phyloP scores from a whole-genome alignment of 2,113 vertebrate species.

The Cercopithecus mona region DNA sequence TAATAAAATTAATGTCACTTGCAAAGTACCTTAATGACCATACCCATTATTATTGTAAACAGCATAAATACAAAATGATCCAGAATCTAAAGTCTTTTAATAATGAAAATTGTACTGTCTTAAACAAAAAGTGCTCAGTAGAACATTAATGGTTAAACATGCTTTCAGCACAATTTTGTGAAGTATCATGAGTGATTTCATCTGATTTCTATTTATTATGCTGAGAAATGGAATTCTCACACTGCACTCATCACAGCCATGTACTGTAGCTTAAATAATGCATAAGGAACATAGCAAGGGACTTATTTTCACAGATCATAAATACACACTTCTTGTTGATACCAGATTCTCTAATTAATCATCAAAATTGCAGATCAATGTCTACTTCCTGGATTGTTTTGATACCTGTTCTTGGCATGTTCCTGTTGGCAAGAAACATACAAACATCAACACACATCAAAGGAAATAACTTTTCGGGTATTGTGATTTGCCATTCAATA shows the following conservation, averaged over 20 bases:
- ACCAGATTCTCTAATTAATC: neutral
- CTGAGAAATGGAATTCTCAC: neutral
- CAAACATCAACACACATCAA: neutral
- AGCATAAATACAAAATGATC: neutral
- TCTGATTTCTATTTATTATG: neutral
- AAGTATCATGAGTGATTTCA: neutral
- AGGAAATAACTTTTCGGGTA: neutral
- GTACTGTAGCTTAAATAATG: constrained; percentile 23
- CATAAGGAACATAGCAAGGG: neutral
- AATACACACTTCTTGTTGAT: neutral
- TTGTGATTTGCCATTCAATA: neutral
- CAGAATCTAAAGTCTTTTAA: constrained; percentile 1
- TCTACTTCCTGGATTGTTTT: neutral
- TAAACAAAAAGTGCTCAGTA: neutral
- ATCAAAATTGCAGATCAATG: constrained; percentile 34
- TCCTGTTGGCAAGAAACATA: neutral
- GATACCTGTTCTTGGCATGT: neutral
- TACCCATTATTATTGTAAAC: neutral
- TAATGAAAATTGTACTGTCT: neutral
- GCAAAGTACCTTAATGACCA: neutral
- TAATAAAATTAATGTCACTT: constrained; percentile 12
- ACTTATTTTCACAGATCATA: neutral
- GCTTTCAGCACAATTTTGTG: neutral
- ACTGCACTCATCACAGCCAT: neutral
- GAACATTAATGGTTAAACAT: neutral